Base-by-base conservation (phyloP, 35 echinoderm and acorn worm genomes). In the Lytechinus variegatus region DNA sequence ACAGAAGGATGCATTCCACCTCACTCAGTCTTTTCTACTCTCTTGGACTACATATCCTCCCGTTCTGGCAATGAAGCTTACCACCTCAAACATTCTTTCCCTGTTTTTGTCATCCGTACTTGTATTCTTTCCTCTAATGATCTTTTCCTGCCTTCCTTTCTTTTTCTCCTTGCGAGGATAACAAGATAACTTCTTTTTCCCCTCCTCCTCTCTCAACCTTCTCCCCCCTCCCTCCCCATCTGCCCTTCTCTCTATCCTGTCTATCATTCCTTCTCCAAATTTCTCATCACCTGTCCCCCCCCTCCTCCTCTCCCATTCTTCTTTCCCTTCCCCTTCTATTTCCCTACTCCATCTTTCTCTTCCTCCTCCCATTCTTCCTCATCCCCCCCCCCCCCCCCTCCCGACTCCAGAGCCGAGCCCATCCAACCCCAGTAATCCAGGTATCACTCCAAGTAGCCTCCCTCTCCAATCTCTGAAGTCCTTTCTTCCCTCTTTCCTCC, bases 381-480 rank as follows among this genome's bases (percentile, higher is more conserved):
- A 54, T 56, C 86, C 21, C 21, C 60, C 21, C 61, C 16, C 19
- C 52, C 58, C 95, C 86, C 55, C 55, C 72, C 54, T 29, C 95
- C 55, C 87, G 52, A 90, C 55, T 58, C 33, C 54, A 61, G 16
- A 58, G 72, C 71, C 72, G 44, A 54, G 54, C 54, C 28, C 61
- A 86, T 54, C 52, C 55, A 86, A 89, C 79, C 61, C 51, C 52
- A 28, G 94, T 71, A 86, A 94, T 95, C 58, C 66, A 54, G 28
- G 44, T 86, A 79, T 79, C 66, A 79, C 21, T 24, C 4, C 66
- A 16, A 79, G 19, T 14, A 79, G 66, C 66, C 66, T 79, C 19
- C 66, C 66, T 79, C 66, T 79, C 66, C 16, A 24, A 79, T 21
- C 66, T 44, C 21, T 79, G 66, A 79, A 79, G 66, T 24, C 66